A percentile compares a stretch with the other conserved stretches of the same genome.
These are phyloP conservation scores for Oligia fasciuncula DNA, from an alignment of 2,888 invertebrate species.

Conservation along the genomic window DNA sequence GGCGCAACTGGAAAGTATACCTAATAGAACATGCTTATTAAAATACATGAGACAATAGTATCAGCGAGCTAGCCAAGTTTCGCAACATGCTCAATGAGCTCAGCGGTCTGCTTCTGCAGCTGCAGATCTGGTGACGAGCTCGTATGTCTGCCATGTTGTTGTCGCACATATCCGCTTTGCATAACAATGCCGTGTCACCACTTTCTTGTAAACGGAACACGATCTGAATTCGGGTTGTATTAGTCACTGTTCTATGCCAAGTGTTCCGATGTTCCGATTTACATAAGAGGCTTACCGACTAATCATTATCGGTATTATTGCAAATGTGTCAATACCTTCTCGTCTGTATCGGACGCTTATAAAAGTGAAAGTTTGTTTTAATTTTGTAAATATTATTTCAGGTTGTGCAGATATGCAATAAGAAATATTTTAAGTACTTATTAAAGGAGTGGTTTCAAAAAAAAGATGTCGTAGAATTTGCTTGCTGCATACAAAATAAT, in stretches of 20 bases:
- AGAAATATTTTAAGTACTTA: conserved; percentile 32
- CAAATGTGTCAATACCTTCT: conserved; percentile 67
- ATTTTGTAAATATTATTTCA: conserved; percentile 60
- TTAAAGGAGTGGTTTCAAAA: conserved; percentile 48
- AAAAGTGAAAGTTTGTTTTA: conserved; percentile 70
- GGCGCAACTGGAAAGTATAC: not conserved
- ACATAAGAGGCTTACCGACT: conserved; percentile 77
- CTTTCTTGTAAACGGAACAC: conserved; percentile 80
- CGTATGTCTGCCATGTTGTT: conserved; percentile 7
- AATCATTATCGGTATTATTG: conserved; percentile 72
- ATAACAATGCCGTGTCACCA: conserved; percentile 81
- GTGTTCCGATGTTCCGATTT: conserved; percentile 76
- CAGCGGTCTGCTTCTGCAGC: conserved; percentile 36
- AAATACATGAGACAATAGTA: conserved; percentile 25
- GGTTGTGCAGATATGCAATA: conserved; percentile 33
- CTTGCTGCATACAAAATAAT: conserved; percentile 53
- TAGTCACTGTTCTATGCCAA: conserved; percentile 77
- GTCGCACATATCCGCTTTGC: conserved; percentile 79
- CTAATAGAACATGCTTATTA: conserved; percentile 5
- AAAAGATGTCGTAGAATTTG: conserved; percentile 42
- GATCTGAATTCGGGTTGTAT: conserved; percentile 77
- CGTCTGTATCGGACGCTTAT: conserved; percentile 30
- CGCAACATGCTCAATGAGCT: conserved; percentile 19
- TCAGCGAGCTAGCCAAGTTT: conserved; percentile 36
- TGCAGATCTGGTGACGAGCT: conserved; percentile 39